Base-by-base conservation (phyloP, 2,888 invertebrate genomes). In the Lasioglossum oenotherae region DNA sequence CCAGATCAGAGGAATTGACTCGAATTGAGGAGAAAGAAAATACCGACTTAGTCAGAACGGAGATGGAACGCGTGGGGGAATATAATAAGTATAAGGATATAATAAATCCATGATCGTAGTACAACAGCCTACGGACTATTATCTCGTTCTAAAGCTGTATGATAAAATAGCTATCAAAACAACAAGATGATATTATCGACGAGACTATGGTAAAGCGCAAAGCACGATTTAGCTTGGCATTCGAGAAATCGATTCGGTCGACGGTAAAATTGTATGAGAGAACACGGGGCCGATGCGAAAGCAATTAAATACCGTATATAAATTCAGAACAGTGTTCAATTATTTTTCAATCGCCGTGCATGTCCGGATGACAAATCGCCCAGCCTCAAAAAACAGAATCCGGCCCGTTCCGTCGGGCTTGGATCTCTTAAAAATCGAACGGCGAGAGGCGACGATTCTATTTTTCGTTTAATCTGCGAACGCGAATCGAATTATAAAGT, bases 371-470 rank as follows among this genome's bases (percentile, higher is more conserved):
- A 73, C 35, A 46, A 64, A 44, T 44, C 69, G 4, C 35, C 67
- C 8, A 67, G 35, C 67, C 31, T 67, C 67, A 67, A 67, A 69
- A 69, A 38, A 38, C 35, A 38, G 69, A 69, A 69, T 38, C 69
- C 35, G 38, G 1, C n/a, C 38, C n/a, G 38, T 69, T 38, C 38
- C 35, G 31, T 67, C 67, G 53, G 8, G 31, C 16, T 8, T 19
- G 38, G 23, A 69, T 38, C 23, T 38, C 4, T 38, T 38, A 69
- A 69, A 69, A 38, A 69, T 69, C 38, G 38, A 69, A 23, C 69
- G 38, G 10, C n/a, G 69, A 69, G 69, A 69, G 8, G 38, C 69
- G 35, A n/a, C 69, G 19, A 35, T 38, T 35, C 69, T 19, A 67
- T 67, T 67, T 67, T 38, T 38, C 38, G 69, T 23, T 38, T 38